Conservation (phyloP, 2,113 vertebrate genomes). For the Spheniscus mendiculus region DNA sequence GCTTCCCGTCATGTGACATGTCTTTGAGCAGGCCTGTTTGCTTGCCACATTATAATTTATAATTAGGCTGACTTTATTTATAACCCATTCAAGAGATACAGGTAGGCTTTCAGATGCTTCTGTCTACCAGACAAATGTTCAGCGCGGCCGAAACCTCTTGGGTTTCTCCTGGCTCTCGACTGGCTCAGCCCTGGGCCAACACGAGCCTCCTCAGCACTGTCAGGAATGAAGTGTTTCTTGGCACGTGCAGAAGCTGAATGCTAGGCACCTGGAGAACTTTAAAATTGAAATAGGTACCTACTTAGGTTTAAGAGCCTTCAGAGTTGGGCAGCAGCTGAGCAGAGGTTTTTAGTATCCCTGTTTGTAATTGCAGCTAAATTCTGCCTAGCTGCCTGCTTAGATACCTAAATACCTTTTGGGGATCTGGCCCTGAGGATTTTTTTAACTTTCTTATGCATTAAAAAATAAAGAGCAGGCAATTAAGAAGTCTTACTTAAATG, state of each 20-base stretch:
- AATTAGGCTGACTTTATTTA: neutral
- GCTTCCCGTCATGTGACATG: rapidly evolving
- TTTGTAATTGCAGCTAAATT: neutral
- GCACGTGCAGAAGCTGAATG: neutral
- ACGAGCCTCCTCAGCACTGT: neutral
- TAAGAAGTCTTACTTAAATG: slow-evolving; percentile 23
- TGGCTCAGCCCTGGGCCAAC: rapidly evolving
- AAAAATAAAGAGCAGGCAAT: slow-evolving; percentile 41
- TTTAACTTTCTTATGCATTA: neutral
- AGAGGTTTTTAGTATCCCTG: neutral
- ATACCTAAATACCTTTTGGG: neutral
- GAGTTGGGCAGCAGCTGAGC: slow-evolving; percentile 6
- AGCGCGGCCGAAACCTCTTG: neutral
- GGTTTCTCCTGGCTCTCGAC: neutral
- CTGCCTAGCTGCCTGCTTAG: neutral
- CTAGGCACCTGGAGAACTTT: slow-evolving; percentile 15
- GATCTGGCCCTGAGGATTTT: neutral
- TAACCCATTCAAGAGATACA: neutral
- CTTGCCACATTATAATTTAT: neutral
- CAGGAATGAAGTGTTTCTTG: slow-evolving; percentile 19
- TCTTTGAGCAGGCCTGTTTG: neutral
- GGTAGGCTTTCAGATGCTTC: neutral
- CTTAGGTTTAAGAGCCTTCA: slow-evolving; percentile 29
- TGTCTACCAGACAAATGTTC: neutral
- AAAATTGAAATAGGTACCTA: slow-evolving; percentile 29